Evolutionary conservation across 1,140 invertebrate species (phyloP).

Genomic region (Caenorhabditis latens): DNA sequence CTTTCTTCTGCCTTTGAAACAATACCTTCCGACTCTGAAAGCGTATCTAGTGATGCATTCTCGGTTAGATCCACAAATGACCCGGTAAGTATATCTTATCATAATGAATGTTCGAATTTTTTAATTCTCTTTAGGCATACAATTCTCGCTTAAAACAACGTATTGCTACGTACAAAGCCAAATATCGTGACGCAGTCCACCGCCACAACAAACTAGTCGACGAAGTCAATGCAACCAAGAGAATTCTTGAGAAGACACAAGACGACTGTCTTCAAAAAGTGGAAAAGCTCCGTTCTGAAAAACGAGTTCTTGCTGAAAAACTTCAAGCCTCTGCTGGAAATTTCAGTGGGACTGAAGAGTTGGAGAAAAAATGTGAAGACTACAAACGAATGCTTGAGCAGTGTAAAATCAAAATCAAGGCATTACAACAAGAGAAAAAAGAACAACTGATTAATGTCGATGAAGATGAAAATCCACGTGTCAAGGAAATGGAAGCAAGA

Average conservation of each 20-base stretch:
- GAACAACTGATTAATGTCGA: conserved; percentile 49
- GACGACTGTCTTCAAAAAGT: conserved; percentile 53
- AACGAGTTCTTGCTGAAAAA: conserved; percentile 51
- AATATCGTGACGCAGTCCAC: conserved; percentile 37
- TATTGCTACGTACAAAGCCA: conserved; percentile 50
- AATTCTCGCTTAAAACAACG: conserved; percentile 45
- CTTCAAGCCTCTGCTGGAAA: not conserved
- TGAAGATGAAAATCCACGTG: conserved; percentile 43
- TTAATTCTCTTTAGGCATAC: not conserved
- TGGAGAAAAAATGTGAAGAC: conserved; percentile 52
- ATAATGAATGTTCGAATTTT: too few species aligned
- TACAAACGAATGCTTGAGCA: conserved; percentile 49
- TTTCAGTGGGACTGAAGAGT: not conserved
- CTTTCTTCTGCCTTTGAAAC: conserved; percentile 31
- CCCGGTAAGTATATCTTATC: not conserved
- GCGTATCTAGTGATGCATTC: conserved; percentile 22
- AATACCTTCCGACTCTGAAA: conserved; percentile 40
- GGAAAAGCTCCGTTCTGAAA: conserved; percentile 47
- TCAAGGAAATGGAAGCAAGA: conserved; percentile 22
- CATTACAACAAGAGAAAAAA: conserved; percentile 50
- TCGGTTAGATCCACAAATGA: conserved; percentile 6
- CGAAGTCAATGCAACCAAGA: conserved; percentile 29
- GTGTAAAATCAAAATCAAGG: conserved; percentile 53
- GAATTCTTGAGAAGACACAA: conserved; percentile 48
- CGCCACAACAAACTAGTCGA: conserved; percentile 53